Evolutionary conservation across 2,888 invertebrate genomes (phyloP), one percentile per base, ranked within the genome.

Genomic region (Prosapia bicincta): DNA sequence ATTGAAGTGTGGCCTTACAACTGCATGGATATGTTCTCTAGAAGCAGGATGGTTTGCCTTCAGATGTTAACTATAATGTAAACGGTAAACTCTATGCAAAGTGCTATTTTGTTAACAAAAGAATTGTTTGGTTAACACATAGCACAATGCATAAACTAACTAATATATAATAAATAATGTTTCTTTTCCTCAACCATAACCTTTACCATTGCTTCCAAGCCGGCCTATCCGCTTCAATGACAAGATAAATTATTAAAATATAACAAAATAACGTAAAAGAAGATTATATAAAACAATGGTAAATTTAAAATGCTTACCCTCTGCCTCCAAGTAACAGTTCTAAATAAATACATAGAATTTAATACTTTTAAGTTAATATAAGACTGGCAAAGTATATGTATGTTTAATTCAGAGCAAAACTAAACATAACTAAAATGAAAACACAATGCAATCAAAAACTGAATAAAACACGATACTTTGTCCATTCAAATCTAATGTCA

Each of bases 321-420:
- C 83, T 84, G 84, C 84, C 83, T 84, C 84, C 84, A 84, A 84
- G 84, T 84, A 84, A 84, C 83, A 82, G 81, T 80, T 79, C 76
- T 79, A 79, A 78, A 74, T 77, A 77, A 78, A 75, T 54, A 73
- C 69, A 71, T 76, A 66, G n/a, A n/a, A 30, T 66, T 69, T 76
- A 76, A 76, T 71, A 73, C n/a, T n/a, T n/a, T n/a, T 76, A 76
- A 75, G 75, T 68, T 65, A 72, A 72, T 72, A 67, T 72, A 67
- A 26, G 69, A n/a, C 26, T 26, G 69, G 30, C 74, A 74, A 69
- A 69, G 74, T 69, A 74, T 74, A 66, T n/a, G n/a, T n/a, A n/a
- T 74, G 74, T 74, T 74, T 69, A 26, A 24, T 74, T 74, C 74
- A 74, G 74, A 65, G 30, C 28, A 0, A 30, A 54, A 20, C 5